Evolutionary conservation across 2,113 vertebrate species (phyloP), one percentile per base, ranked within the genome.

Genomic region (Aphyosemion australe): DNA sequence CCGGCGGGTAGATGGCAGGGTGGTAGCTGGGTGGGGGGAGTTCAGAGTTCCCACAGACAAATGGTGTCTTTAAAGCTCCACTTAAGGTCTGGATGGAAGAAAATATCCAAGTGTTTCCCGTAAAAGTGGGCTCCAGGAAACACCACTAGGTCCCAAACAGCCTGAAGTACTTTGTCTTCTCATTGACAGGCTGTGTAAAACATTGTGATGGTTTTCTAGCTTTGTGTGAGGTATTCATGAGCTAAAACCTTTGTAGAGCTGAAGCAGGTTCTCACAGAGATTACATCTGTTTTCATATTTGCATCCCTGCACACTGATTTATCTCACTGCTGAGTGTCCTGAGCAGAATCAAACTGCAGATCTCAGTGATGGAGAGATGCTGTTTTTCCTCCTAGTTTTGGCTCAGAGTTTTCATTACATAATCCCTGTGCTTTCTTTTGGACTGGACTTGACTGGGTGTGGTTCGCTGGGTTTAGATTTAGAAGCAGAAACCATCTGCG

Each of bases 321-420:
- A 26, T 78, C 47, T 61, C 50, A 26, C 3, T 26, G 26, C 3
- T 26, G 26, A 26, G 3, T 26, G 26, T 26, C 26, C 26, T 26
- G 26, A 26, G 26, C 26, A n/a, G n/a, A n/a, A n/a, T n/a, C n/a
- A n/a, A n/a, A n/a, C n/a, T 9, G 21, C 68, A 76, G 69, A 69
- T 77, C 61, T 26, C 26, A 4, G 62, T 21, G 77, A 79, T 69
- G 26, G 46, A 73, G 65, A 26, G 60, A 76, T 68, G 56, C 54
- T 59, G 69, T 64, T 74, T 61, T 76, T 5, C 26, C 26, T 26
- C 26, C 26, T 26, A 26, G 26, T 26, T 26, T 26, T 67, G 83
- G 65, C 80, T 68, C 52, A 4, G 14, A 43, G 65, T 57, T 20
- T 18, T 5, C 51, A 64, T 84, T 77, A 74, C 74, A 82, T 84